Base-by-base conservation (phyloP, 2,888 invertebrate genomes). In the Drosophila paranaensis region DNA sequence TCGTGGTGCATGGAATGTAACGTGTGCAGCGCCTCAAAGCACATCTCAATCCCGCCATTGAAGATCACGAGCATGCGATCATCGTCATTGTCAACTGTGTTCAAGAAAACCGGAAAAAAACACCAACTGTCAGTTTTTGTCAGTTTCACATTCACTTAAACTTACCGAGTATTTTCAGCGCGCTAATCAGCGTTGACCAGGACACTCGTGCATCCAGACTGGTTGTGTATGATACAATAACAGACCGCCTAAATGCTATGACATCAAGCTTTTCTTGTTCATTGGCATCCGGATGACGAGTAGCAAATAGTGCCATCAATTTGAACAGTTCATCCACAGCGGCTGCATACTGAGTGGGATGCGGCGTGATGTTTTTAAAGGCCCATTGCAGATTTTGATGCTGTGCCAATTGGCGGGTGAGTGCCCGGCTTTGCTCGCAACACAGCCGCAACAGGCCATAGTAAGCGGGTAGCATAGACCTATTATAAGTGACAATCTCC, bases 341-440 rank as follows among this genome's bases (percentile, higher is more conserved):
- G 94, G 95, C 95, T 20, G 97, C 96, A 93, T 98, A 98, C 85
- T 98, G 96, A 27, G 97, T 97, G 8, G 98, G 97, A 93, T 98
- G 98, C n/a, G 98, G 98, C 39, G 98, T 97, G 77, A 98, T 98
- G 93, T 98, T 98, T 90, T 98, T 96, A 93, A 98, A 98, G 33
- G 98, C 98, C 98, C 98, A 98, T 91, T 97, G 97, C 48, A 98
- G 95, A 94, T 98, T 98, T 93, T 98, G 98, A 93, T 98, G 98
- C 80, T 96, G 96, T 0, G 98, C 97, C 63, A 98, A 94, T 89
- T 97, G 95, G 60, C 97, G 94, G 6, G 98, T 97, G 92, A 98
- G 97, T 30, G 95, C 93, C 51, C 96, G 94, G 6, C 98, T 98
- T 82, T 97, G 96, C 79, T 97, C 96, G 91, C 98, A 98, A 93